phyloP scores from a whole-genome alignment of 2,797 vertebrate genomes.

The Platalea minor region DNA sequence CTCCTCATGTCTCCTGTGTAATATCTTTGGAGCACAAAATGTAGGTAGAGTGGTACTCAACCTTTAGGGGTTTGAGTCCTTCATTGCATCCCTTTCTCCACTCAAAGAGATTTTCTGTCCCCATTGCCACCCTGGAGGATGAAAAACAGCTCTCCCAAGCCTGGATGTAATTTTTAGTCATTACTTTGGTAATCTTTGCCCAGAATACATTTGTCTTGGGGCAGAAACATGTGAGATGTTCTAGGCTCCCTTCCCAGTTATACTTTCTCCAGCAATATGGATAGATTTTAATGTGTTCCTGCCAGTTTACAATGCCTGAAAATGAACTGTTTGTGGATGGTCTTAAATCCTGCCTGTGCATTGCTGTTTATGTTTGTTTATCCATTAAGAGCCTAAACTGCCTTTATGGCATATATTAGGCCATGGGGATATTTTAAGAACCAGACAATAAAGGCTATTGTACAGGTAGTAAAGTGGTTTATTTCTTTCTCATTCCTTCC shows the following conservation, averaged over 20 bases:
- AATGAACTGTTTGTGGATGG: constrained; percentile 30
- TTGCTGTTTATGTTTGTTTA: constrained; percentile 37
- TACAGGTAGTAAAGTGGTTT: constrained; percentile 30
- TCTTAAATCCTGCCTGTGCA: constrained; percentile 34
- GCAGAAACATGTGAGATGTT: constrained; percentile 48
- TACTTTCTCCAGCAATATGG: constrained; percentile 20
- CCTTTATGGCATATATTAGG: constrained; percentile 30
- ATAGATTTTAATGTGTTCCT: constrained; percentile 30
- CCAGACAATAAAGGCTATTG: not conserved
- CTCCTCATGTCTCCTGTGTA: not conserved
- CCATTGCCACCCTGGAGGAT: not conserved
- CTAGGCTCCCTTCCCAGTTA: constrained; percentile 53
- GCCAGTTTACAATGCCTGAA: constrained; percentile 21
- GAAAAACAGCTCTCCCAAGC: not conserved
- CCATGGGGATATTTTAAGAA: constrained; percentile 11
- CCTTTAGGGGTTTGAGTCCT: not conserved
- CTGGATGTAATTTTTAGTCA: constrained; percentile 21
- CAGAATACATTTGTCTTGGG: constrained; percentile 48
- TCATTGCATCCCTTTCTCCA: not conserved
- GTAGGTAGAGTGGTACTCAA: not conserved
- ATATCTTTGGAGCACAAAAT: not conserved
- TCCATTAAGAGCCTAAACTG: constrained; percentile 4
- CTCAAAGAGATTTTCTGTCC: not conserved
- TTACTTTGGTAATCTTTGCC: constrained; percentile 38
- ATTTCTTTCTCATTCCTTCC: not conserved